Evolutionary conservation across 2,113 vertebrate genomes (phyloP).

Genomic region (Apodemus sylvaticus): DNA sequence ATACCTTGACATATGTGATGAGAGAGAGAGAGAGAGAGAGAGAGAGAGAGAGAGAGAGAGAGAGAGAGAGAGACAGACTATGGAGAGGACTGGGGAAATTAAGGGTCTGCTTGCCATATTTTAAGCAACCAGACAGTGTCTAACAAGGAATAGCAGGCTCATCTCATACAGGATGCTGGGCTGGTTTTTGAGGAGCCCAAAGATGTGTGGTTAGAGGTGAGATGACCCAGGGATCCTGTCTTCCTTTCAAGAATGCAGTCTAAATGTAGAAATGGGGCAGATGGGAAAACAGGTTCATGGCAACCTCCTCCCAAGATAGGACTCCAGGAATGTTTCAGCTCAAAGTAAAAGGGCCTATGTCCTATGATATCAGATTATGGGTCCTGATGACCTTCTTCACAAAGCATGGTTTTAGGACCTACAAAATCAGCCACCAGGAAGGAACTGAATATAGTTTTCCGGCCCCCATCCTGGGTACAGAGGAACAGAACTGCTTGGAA

Average conservation of each 20-base stretch:
- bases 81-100: too few relatives aligned
- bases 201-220: not conserved
- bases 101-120: not conserved
- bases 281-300: not conserved
- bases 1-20: too few relatives aligned
- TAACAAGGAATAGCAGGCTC: not conserved
- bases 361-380: not conserved
- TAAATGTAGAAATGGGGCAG: too few relatives aligned
- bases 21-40: not conserved
- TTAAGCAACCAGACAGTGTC: not conserved
- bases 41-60: too few relatives aligned
- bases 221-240: not conserved
- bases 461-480: rapidly evolving
- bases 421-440: not conserved
- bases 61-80: not conserved
- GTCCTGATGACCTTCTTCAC: not conserved
- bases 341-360: not conserved
- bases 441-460: not conserved
- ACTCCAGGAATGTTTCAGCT: not conserved
- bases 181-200: not conserved
- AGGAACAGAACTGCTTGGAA: not conserved
- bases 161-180: not conserved
- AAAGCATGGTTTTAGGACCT: not conserved
- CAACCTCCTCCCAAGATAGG: not conserved
- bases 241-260: not conserved